These are phyloP conservation scores for Mamestra configurata DNA, from an alignment of 1,140 invertebrate species.

Conservation along the genomic window DNA sequence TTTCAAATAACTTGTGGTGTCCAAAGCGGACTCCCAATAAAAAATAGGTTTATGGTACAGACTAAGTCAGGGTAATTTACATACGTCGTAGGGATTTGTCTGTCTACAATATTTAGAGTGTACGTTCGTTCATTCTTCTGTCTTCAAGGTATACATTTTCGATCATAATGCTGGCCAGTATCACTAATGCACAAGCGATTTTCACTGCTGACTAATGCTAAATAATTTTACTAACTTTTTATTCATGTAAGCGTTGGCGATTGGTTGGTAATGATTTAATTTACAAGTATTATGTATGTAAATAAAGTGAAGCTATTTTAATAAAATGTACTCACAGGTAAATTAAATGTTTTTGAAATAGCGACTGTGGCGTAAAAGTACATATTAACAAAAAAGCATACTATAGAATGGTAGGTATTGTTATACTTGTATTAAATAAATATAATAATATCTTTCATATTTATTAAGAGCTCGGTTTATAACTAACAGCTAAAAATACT, in stretches of 20 bases:
- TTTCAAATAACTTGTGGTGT: background rate
- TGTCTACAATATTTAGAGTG: background rate
- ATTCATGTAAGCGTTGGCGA: background rate
- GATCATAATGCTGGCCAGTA: background rate
- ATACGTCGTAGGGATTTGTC: background rate
- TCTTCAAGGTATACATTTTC: background rate
- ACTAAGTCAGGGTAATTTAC: background rate
- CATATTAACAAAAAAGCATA: too few species aligned
- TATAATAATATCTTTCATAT: too few species aligned
- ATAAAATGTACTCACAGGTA: too few species aligned
- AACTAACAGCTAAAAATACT: too few species aligned
- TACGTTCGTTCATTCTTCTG: background rate
- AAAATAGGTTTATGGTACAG: background rate
- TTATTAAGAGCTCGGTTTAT: too few species aligned
- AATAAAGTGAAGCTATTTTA: too few species aligned
- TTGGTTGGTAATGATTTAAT: too few species aligned
- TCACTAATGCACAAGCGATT: constrained; percentile 11
- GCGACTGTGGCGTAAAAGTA: too few species aligned
- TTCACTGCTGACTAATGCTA: background rate
- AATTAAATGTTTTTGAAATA: too few species aligned
- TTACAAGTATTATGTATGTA: too few species aligned
- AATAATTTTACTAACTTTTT: background rate
- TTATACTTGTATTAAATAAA: too few species aligned
- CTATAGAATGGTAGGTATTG: too few species aligned
- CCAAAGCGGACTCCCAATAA: background rate